Base-by-base conservation (phyloP, 2,797 vertebrate species). In the Bradypodion ventrale region DNA sequence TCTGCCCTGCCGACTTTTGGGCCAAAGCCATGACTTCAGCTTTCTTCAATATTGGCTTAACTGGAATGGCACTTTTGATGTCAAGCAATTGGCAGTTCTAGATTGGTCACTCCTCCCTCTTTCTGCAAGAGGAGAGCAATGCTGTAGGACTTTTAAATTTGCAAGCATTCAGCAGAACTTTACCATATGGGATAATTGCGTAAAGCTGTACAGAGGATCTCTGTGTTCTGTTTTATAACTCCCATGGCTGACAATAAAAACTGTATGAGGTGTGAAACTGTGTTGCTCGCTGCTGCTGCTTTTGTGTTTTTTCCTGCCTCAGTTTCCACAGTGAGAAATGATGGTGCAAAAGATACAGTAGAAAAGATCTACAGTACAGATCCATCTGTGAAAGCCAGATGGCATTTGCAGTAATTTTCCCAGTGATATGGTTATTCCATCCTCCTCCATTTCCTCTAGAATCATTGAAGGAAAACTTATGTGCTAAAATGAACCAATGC, bases 351-450 rank as follows among this genome's bases (percentile, higher is more conserved):
- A 63, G 79, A 77, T 56, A 29, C 86, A 75, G 62, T 84, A 78
- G 74, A 73, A 75, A 32, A 89, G 78, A 90, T 72, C 81, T 87
- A 60, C 60, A 35, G 83, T 84, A 75, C 78, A 87, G 89, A 68
- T 86, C 88, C 90, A 91, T 93, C 89, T 93, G 76, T 87, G 86
- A 90, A 91, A 88, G 85, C 78, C 76, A 90, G 78, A 88, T 91
- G 83, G 87, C 78, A 90, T 78, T 66, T 87, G 27, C 90, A 90
- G 86, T 63, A 84, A 63, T 87, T 85, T 90, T 89, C 72, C 59
- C 52, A 79, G 78, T 85, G 12, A 84, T 90, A 90, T 92, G 83
- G 78, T 87, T 85, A 87, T 83, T 93, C 91, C 21, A 10, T 12
- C 29, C 62, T 32, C 29, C 89, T 93, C 75, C 75, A 86, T 94